Evolutionary conservation across 92 coral and sea anemone species (phyloP), one percentile per base, ranked within the genome.

Genomic region (Heteractis magnifica): DNA sequence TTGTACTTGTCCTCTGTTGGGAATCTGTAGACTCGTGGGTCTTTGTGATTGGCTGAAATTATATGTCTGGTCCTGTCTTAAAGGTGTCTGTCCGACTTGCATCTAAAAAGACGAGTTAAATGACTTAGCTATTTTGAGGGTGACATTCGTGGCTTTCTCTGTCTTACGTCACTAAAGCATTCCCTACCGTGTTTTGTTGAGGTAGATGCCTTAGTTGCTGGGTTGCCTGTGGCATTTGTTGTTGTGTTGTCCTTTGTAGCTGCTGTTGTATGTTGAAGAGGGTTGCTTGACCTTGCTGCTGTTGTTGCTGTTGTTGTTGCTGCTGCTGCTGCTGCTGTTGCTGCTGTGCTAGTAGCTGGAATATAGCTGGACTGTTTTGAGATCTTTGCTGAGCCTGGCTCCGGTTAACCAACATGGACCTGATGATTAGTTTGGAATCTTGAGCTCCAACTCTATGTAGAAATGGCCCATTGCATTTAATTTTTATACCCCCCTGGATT

Each of bases 151-250:
- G 59, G 14, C 1, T 3, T 8, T 55, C 59, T 55, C 59, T 55
- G 11, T 3, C 59, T 8, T 55, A 55, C 59, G 1, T 55, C 59
- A 55, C 44, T 34, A 34, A 34, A 34, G 44, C 44, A 34, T 34
- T 34, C 44, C 71, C 13, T 85, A 85, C 88, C 83, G 88, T 68
- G 34, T 59, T 23, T 68, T 90, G 90, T 13, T 78, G 75, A 11
- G 90, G 95, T 58, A 93, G 68, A 75, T 93, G 98, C 52, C 95
- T 84, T 14, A 93, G 84, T 41, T 90, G 94, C 72, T 93, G 98
- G 12, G 90, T 87, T 11, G 86, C 82, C 70, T 76, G 97, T 56
- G 80, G 94, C 34, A 83, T 92, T 81, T 90, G 97, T 70, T 91
- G 92, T 60, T 93, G 97, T 56, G 84, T 87, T 56, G 81, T 84